Conservation (phyloP, 2,113 vertebrate species). For the Turdus rufiventris region DNA sequence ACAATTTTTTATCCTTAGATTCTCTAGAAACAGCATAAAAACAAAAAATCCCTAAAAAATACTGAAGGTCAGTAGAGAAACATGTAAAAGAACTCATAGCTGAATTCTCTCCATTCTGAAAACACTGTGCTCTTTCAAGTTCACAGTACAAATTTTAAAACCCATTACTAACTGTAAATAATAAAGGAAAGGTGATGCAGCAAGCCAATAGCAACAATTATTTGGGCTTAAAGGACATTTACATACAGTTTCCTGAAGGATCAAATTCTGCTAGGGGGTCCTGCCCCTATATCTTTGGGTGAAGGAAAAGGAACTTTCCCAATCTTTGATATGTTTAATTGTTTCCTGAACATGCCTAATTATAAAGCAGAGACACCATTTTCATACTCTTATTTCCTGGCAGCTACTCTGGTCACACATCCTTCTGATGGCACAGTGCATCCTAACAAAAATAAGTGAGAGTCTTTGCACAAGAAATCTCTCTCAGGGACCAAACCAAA, state of each 20-base stretch:
- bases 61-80: not conserved
- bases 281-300: not conserved
- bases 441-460: not conserved
- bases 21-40: not conserved
- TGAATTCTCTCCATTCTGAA: not conserved
- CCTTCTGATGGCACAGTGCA: not conserved
- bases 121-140: not conserved
- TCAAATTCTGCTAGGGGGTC: not conserved
- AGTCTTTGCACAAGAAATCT: not conserved
- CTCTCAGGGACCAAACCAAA: not conserved
- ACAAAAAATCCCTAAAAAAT: not conserved
- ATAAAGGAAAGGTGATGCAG: not conserved
- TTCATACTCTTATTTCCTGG: not conserved
- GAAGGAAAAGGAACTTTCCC: not conserved
- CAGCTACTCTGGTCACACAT: not conserved
- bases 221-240: not conserved
- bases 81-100: not conserved
- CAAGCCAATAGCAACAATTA: not conserved
- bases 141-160: not conserved
- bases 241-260: not conserved
- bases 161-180: not conserved
- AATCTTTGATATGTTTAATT: not conserved
- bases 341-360: not conserved
- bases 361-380: not conserved
- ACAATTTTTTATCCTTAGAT: not conserved